These are phyloP conservation scores for Actenoides hombroni DNA, from an alignment of 2,113 vertebrate species.

Conservation along the genomic window DNA sequence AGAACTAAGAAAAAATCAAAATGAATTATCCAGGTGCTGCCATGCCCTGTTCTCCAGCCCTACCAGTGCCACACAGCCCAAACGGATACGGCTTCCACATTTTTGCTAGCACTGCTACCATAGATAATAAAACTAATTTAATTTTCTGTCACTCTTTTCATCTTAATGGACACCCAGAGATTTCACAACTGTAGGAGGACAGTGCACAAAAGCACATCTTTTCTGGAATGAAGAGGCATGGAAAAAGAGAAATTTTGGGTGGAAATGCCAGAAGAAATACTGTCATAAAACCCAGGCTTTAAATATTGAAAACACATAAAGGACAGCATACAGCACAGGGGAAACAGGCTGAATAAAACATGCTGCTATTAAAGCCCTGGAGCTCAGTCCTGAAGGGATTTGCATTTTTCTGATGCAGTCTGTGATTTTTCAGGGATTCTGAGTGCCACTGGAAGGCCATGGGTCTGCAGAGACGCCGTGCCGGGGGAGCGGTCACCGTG, in stretches of 20 bases:
- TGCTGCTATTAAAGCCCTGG: background rate
- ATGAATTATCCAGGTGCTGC: background rate
- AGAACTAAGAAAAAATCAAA: background rate
- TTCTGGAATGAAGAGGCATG: background rate
- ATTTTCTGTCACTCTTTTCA: constrained; percentile 1
- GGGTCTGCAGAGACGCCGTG: background rate
- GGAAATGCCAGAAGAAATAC: background rate
- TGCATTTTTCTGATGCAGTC: background rate
- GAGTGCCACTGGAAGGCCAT: background rate
- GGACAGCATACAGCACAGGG: background rate
- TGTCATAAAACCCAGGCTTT: background rate
- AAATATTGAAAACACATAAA: constrained; percentile 32
- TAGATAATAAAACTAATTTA: background rate
- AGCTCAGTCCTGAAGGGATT: background rate
- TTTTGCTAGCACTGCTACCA: background rate
- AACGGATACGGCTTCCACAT: background rate
- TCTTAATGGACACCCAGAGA: background rate
- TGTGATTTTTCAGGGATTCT: background rate
- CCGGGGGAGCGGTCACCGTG: background rate
- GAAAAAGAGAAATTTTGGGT: background rate
- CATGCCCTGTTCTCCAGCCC: background rate
- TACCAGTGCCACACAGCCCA: background rate
- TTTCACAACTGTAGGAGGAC: background rate
- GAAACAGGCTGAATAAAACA: constrained; percentile 36
- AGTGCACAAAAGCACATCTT: background rate